A percentile compares a stretch with the other conserved stretches of the same genome.
phyloP scores from a whole-genome alignment of 1,140 invertebrate genomes.

The Pemphigus obesinymphae region DNA sequence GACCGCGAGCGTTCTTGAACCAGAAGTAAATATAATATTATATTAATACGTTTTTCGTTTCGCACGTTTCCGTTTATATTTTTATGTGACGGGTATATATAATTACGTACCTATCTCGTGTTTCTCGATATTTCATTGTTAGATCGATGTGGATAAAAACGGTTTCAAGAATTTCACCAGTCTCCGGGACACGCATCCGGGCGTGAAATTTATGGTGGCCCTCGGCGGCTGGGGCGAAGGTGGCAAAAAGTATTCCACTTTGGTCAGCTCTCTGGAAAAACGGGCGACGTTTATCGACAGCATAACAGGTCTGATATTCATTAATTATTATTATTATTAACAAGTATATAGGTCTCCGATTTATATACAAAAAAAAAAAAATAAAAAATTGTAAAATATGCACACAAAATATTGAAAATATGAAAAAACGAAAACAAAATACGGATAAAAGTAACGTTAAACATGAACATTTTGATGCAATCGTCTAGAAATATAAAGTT shows the following conservation, averaged over 20 bases:
- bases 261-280: conserved; percentile 64
- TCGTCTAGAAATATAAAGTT: no score
- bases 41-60: not conserved
- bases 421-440: no score
- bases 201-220: conserved; percentile 71
- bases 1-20: conserved; percentile 73
- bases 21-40: no score
- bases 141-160: conserved; percentile 67
- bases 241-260: conserved; percentile 75
- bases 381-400: no score
- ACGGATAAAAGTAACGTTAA: no score
- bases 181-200: conserved; percentile 65
- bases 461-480: conserved; percentile 40
- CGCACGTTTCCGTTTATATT: not conserved
- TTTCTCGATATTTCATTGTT: not conserved
- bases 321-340: no score
- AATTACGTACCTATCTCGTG: not conserved
- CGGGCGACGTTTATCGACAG: conserved; percentile 69
- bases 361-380: no score
- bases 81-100: no score
- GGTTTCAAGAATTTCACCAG: conserved; percentile 80
- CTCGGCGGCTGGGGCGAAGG: conserved; percentile 86
- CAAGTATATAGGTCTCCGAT: no score
- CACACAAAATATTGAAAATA: no score
- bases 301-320: conserved; percentile 62